Evolutionary conservation across 2,888 invertebrate genomes (phyloP).

Genomic region (Dasypolia templi): DNA sequence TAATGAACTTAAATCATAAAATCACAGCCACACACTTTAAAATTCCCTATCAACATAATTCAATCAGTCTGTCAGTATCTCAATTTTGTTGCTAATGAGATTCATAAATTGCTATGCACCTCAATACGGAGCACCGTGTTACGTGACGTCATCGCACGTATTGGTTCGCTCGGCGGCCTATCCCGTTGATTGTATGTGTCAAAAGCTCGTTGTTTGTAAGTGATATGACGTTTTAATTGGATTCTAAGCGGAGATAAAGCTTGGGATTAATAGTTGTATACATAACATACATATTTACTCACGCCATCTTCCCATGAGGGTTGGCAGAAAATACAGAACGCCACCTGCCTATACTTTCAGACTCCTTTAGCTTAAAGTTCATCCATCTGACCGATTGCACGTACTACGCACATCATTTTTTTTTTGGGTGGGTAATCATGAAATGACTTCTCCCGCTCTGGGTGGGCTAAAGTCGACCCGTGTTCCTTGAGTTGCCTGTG

Average conservation of each 20-base stretch:
- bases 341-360: no score
- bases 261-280: not conserved
- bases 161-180: conserved; percentile 2
- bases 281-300: not conserved
- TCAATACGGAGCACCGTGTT: conserved; percentile 37
- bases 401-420: no score
- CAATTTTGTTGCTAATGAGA: conserved; percentile 36
- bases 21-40: not conserved
- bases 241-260: conserved; percentile 7
- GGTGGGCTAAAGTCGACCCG: no score
- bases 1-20: not conserved
- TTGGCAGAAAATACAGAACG: no score
- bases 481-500: no score
- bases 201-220: conserved; percentile 14
- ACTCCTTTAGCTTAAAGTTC: no score
- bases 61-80: conserved; percentile 12
- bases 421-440: no score
- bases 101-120: conserved; percentile 31
- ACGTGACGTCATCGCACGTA: conserved; percentile 14
- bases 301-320: not conserved
- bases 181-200: conserved; percentile 25
- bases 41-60: conserved; percentile 37
- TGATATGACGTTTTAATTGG: conserved; percentile 35
- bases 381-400: no score
- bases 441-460: no score